Conservation (phyloP, 1,140 invertebrate species). For the Brevipalpus yothersi region DNA sequence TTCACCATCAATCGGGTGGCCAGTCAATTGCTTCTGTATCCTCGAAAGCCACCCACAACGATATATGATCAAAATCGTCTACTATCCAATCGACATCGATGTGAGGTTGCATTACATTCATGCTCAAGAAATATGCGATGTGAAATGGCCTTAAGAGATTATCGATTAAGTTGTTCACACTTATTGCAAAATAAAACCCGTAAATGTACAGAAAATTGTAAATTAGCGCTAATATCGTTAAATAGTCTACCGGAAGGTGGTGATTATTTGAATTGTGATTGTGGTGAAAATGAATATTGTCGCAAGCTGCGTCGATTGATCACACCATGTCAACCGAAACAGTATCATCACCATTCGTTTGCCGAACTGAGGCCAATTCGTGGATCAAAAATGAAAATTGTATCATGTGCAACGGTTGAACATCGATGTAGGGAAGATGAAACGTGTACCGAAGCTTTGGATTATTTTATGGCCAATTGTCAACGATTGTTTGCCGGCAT, state of each 20-base stretch:
- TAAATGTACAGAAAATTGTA: conserved; percentile 3
- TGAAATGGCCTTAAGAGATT: conserved; percentile 2
- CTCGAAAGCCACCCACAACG: too few relatives aligned
- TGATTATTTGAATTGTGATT: conserved; percentile 5
- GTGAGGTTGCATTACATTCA: neutral
- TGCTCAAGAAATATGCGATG: conserved; percentile 1
- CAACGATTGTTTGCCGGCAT: neutral
- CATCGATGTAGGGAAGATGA: neutral
- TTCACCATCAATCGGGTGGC: too few relatives aligned
- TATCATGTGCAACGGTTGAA: neutral
- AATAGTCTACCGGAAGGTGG: neutral
- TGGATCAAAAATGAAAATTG: neutral
- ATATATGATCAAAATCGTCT: neutral
- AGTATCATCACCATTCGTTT: neutral
- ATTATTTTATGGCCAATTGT: neutral
- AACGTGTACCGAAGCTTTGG: neutral
- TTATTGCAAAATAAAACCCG: neutral
- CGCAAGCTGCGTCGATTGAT: neutral
- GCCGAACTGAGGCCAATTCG: neutral
- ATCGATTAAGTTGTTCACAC: conserved; percentile 2
- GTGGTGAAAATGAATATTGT: conserved; percentile 4
- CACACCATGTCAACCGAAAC: neutral
- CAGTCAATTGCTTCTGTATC: too few relatives aligned
- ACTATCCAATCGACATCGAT: neutral
- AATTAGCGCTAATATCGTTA: neutral